phyloP scores from a whole-genome alignment of 2,113 vertebrate genomes.

The Chrysochloris asiatica region DNA sequence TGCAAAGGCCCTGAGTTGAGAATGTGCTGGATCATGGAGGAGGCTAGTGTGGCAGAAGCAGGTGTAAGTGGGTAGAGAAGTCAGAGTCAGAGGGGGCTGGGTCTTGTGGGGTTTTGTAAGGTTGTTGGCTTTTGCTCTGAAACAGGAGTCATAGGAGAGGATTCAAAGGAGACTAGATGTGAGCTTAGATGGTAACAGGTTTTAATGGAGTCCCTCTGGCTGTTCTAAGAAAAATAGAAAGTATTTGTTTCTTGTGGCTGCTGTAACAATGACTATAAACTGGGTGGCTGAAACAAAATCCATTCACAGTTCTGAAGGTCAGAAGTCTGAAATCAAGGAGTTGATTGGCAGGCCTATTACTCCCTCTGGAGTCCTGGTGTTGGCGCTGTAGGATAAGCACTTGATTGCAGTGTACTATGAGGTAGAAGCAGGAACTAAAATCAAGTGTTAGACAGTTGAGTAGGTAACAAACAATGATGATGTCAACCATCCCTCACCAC shows the following conservation, averaged over 20 bases:
- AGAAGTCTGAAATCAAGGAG: not conserved
- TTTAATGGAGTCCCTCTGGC: no score
- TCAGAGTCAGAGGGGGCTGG: no score
- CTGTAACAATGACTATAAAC: not conserved
- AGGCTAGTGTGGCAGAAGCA: not conserved
- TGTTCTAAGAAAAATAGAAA: no score
- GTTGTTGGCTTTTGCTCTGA: no score
- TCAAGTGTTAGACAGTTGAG: no score
- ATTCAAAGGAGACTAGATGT: not conserved
- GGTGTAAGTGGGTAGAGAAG: no score
- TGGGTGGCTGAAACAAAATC: not conserved
- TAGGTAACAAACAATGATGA: no score
- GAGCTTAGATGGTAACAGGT: not conserved
- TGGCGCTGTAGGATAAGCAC: no score
- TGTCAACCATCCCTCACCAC: no score
- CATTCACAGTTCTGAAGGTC: not conserved
- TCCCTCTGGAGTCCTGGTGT: not conserved
- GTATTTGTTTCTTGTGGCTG: not conserved
- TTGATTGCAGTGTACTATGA: no score
- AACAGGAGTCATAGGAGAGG: not conserved
- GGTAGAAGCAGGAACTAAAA: no score
- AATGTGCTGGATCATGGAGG: not conserved
- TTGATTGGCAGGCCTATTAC: rapidly evolving
- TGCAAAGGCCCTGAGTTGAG: not conserved
- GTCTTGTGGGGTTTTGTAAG: no score